These are phyloP conservation scores for Eupithecia subfuscata DNA, from an alignment of 2,888 invertebrate species.

Conservation along the genomic window DNA sequence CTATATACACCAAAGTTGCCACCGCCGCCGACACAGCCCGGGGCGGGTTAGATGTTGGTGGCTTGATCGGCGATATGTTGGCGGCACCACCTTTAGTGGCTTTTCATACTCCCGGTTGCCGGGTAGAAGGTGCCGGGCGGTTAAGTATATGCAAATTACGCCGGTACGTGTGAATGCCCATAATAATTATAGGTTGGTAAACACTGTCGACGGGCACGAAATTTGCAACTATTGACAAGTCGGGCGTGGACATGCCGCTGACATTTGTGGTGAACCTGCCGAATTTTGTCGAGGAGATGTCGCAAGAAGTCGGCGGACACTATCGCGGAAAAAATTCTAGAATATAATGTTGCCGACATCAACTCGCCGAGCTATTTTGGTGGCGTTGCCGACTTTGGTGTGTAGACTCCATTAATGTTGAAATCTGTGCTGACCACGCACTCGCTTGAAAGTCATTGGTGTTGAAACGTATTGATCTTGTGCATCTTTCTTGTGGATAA, in stretches of 20 bases:
- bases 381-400: background rate
- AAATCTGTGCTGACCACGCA: constrained; percentile 43
- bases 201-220: background rate
- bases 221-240: background rate
- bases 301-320: background rate
- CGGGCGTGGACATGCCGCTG: background rate
- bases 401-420: constrained; percentile 25
- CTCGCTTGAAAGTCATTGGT: constrained; percentile 40
- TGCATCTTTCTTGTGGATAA: constrained; percentile 26
- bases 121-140: too few relatives aligned
- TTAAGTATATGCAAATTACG: too few relatives aligned
- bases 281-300: background rate
- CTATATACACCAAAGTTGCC: background rate
- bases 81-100: background rate
- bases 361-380: background rate
- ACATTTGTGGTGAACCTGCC: background rate
- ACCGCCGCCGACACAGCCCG: background rate
- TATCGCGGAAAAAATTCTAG: background rate
- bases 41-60: background rate
- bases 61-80: background rate
- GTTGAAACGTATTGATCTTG: constrained; percentile 44
- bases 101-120: too few relatives aligned
- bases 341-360: background rate
- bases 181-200: too few relatives aligned
- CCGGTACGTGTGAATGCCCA: too few relatives aligned